Evolutionary conservation across 2,797 vertebrate species (phyloP).

Genomic region (Syngnathus acus): DNA sequence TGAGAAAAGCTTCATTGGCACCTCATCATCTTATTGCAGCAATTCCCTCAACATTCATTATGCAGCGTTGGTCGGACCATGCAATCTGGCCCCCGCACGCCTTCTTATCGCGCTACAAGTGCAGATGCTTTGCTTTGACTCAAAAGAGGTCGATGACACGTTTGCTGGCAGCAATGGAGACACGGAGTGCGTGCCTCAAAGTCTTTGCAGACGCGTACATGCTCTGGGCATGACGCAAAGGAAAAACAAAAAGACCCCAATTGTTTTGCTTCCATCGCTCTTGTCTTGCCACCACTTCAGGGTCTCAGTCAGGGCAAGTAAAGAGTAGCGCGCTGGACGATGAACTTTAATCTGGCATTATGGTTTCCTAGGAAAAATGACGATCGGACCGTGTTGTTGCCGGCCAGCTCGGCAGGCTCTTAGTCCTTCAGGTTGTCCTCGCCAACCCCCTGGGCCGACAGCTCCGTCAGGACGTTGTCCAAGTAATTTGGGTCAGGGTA

Average conservation of each 20-base stretch:
- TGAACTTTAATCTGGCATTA: slow-evolving; percentile 27
- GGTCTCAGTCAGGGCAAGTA: neutral
- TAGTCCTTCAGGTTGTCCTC: slow-evolving; percentile 86
- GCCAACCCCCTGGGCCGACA: slow-evolving; percentile 85
- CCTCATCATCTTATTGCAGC: slow-evolving; percentile 15
- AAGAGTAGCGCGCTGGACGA: neutral
- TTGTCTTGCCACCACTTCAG: slow-evolving; percentile 19
- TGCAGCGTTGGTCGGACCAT: slow-evolving; percentile 48
- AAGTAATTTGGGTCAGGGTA: slow-evolving; percentile 93
- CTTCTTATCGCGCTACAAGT: slow-evolving; percentile 5
- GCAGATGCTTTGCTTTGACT: slow-evolving; percentile 23
- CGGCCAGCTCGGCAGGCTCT: slow-evolving; percentile 36
- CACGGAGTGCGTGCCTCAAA: slow-evolving; percentile 21
- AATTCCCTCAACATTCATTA: slow-evolving; percentile 31
- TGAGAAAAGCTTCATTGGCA: slow-evolving; percentile 8
- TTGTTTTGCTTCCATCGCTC: slow-evolving; percentile 9
- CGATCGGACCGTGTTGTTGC: slow-evolving; percentile 17
- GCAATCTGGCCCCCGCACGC: slow-evolving; percentile 16
- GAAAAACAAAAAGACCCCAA: slow-evolving; percentile 28
- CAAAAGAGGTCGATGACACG: slow-evolving; percentile 22
- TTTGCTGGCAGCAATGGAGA: slow-evolving; percentile 22
- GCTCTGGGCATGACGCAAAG: slow-evolving; percentile 30
- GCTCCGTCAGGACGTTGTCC: slow-evolving; percentile 90
- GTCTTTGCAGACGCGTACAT: slow-evolving; percentile 23
- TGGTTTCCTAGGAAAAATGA: slow-evolving; percentile 13